Conservation (phyloP, 1,140 invertebrate genomes). For the Drosophila pectinifera region DNA sequence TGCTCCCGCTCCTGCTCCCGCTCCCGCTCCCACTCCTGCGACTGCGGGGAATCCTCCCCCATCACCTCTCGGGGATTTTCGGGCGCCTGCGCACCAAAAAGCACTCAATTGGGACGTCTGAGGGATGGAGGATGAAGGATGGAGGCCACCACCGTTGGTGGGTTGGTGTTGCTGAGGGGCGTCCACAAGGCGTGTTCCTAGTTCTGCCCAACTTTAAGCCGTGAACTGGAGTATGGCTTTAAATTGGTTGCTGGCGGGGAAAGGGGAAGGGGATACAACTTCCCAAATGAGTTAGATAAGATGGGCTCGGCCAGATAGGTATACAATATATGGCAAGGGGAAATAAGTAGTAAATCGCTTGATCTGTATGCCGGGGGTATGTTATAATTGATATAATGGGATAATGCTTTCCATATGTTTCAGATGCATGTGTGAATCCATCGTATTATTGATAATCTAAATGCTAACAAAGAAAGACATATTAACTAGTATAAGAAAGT, state of each 20-base stretch:
- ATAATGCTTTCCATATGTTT: background rate
- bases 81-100: conserved; percentile 59
- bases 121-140: too few species aligned
- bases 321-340: background rate
- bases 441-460: background rate
- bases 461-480: background rate
- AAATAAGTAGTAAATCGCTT: conserved; percentile 17
- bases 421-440: background rate
- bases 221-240: conserved; percentile 28
- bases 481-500: background rate
- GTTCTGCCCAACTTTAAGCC: conserved; percentile 27
- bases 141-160: too few species aligned
- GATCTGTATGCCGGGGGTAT: background rate
- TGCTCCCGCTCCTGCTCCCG: conserved; percentile 31
- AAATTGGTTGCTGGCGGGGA: conserved; percentile 25
- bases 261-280: background rate
- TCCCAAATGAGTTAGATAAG: conserved; percentile 26
- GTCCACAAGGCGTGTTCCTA: conserved; percentile 21
- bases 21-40: too few species aligned
- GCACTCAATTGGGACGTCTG: conserved; percentile 16
- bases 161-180: background rate
- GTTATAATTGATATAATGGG: conserved; percentile 8
- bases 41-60: conserved; percentile 46
- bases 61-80: conserved; percentile 4
- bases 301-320: conserved; percentile 18